Conservation (phyloP, 1,140 invertebrate genomes). For the Pogonus chalceus region DNA sequence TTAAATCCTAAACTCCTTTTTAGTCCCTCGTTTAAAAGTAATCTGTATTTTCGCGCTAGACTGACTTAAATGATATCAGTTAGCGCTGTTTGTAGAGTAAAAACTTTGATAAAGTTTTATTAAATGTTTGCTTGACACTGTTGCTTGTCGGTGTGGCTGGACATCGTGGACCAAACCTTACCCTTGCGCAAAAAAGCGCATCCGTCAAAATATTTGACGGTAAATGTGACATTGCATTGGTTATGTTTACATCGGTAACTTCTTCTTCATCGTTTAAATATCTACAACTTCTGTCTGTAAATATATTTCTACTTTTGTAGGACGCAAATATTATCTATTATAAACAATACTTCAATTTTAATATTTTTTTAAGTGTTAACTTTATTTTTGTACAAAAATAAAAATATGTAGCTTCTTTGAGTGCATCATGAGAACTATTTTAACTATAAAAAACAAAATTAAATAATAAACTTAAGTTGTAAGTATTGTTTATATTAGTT, state of each 20-base stretch:
- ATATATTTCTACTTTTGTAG: too few relatives aligned
- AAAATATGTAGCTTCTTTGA: too few relatives aligned
- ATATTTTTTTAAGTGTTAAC: too few relatives aligned
- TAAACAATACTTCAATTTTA: too few relatives aligned
- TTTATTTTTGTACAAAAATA: too few relatives aligned
- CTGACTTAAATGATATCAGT: not conserved
- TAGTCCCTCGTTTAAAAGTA: not conserved
- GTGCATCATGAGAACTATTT: too few relatives aligned
- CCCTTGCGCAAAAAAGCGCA: constrained; percentile 27
- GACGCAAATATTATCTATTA: too few relatives aligned
- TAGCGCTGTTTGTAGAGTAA: too few relatives aligned
- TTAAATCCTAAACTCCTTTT: not conserved
- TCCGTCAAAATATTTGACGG: not conserved
- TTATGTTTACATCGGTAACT: not conserved
- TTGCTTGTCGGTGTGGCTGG: constrained; percentile 31
- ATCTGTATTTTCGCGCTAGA: not conserved
- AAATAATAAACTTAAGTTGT: too few relatives aligned
- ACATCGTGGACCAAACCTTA: constrained; percentile 31
- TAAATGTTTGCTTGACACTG: not conserved
- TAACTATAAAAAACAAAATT: too few relatives aligned
- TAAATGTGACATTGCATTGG: not conserved
- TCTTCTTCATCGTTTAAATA: not conserved
- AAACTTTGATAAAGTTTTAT: not conserved
- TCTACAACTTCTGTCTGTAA: not conserved
- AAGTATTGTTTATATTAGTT: too few relatives aligned